These are phyloP conservation scores for Laterallus jamaicensis DNA, from an alignment of 2,113 vertebrate species.

Conservation along the genomic window DNA sequence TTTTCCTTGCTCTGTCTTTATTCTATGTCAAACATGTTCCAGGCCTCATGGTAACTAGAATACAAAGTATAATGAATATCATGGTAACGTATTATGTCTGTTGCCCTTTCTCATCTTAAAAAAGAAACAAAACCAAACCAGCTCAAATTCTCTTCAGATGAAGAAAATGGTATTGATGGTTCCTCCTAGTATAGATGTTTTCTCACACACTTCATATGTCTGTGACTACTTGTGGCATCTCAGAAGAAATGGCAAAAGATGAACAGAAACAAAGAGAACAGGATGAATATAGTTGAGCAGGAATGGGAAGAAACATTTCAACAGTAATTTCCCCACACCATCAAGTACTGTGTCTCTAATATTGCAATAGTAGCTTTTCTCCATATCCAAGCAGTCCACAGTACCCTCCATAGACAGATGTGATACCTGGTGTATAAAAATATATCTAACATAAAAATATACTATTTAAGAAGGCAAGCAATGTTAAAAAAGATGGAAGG, in stretches of 20 bases:
- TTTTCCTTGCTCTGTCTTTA: neutral
- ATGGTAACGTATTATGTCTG: neutral
- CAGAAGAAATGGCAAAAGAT: neutral
- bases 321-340: neutral
- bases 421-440: neutral
- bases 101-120: neutral
- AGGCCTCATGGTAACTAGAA: neutral
- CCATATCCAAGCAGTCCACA: neutral
- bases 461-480: neutral
- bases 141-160: neutral
- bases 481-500: neutral
- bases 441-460: neutral
- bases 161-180: neutral
- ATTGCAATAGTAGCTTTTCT: neutral
- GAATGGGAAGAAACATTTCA: neutral
- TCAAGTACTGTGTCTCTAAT: neutral
- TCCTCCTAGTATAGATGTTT: neutral
- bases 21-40: neutral
- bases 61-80: neutral
- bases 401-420: neutral
- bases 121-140: neutral
- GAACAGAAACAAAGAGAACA: neutral
- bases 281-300: neutral
- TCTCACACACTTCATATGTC: neutral
- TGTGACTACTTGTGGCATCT: neutral